Conservation (phyloP, 2,113 vertebrate species). For the Smithornis capensis region DNA sequence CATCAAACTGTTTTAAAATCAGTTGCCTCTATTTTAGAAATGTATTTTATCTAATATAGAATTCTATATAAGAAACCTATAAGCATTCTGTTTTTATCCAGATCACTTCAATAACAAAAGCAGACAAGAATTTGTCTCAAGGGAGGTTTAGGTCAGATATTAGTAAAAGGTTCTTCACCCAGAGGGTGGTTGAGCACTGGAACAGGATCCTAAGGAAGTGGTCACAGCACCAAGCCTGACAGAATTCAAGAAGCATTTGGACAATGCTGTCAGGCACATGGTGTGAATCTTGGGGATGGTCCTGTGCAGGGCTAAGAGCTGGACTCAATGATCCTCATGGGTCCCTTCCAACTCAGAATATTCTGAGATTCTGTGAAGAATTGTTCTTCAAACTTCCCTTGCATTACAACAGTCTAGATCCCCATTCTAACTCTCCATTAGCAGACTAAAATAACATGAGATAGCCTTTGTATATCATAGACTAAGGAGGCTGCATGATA, state of each 20-base stretch:
- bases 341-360: neutral
- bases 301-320: neutral
- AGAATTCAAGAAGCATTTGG: neutral
- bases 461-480: neutral
- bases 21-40: neutral
- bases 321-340: neutral
- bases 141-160: neutral
- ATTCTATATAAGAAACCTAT: neutral
- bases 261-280: neutral
- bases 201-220: neutral
- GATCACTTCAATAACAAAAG: conserved; percentile 33
- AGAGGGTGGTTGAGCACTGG: neutral
- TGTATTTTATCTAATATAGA: neutral
- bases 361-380: neutral
- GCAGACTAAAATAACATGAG: neutral
- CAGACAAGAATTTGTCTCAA: neutral
- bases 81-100: neutral
- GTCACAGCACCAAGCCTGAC: neutral
- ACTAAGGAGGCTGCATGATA: neutral
- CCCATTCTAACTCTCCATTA: neutral
- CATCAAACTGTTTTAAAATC: conserved; percentile 31
- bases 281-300: neutral
- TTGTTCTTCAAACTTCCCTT: neutral
- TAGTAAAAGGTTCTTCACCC: neutral
- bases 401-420: neutral